A percentile compares a stretch with the other conserved stretches of the same genome.
phyloP scores from a whole-genome alignment of 2,888 invertebrate genomes.

The Bruchidius siliquastri region DNA sequence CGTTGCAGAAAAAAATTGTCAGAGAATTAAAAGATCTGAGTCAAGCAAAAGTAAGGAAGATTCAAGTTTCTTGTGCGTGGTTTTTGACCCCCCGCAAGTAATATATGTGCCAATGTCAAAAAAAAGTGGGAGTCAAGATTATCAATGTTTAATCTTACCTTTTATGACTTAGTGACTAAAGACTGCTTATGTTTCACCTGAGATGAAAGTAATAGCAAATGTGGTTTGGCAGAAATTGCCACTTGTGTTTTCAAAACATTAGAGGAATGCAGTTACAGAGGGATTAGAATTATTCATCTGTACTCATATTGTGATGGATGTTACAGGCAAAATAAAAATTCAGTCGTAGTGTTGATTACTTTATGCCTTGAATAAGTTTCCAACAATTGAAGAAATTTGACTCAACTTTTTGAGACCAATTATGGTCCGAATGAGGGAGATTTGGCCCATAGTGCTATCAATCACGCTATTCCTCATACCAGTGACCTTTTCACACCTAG shows the following conservation, averaged over 20 bases:
- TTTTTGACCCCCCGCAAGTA: not conserved
- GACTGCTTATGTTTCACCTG: slow-evolving; percentile 11
- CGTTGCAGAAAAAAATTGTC: slow-evolving; percentile 23
- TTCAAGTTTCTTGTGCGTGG: not conserved
- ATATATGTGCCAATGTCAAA: not conserved
- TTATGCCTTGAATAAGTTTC: slow-evolving; percentile 6
- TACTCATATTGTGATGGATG: slow-evolving; percentile 4
- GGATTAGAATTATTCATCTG: not conserved
- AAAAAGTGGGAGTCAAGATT: not conserved
- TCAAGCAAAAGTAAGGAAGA: slow-evolving; percentile 3
- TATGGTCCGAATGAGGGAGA: slow-evolving; percentile 14
- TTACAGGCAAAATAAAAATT: slow-evolving; percentile 3
- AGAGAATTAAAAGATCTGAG: slow-evolving; percentile 12
- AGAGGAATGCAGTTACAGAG: not conserved
- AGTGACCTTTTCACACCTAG: slow-evolving; percentile 10
- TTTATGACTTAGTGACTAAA: slow-evolving; percentile 9
- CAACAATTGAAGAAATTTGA: slow-evolving; percentile 5
- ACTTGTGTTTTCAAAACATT: not conserved
- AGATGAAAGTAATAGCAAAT: slow-evolving; percentile 5
- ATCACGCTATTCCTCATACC: slow-evolving; percentile 6
- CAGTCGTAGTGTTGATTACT: slow-evolving; percentile 6
- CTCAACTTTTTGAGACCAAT: slow-evolving; percentile 7
- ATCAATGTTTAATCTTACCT: not conserved
- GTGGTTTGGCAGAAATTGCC: slow-evolving; percentile 7
- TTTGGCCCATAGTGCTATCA: slow-evolving; percentile 10